Evolutionary conservation across 2,888 invertebrate species (phyloP), one percentile per base, ranked within the genome.

Genomic region (Anorthoa munda): DNA sequence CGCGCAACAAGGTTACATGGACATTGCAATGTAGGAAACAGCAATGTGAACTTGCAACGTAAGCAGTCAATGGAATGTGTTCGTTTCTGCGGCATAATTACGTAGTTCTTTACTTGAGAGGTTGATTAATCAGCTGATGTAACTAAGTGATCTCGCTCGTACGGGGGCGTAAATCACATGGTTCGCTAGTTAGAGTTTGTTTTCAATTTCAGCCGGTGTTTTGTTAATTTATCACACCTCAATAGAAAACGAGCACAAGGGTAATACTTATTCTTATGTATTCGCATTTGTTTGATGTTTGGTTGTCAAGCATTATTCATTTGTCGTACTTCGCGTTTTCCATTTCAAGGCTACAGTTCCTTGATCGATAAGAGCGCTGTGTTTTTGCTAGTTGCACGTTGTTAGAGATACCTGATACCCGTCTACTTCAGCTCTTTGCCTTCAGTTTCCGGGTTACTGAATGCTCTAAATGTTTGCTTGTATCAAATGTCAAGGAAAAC

Each of bases 1-100:
- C 72, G 59, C 58, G 55, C 74, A 59, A 46, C 82, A 86, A 86
- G 79, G 85, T 75, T 75, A 79, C 64, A 66, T 58, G 64, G 17
- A 73, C 67, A 83, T 74, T 51, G 69, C 68, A 63, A 74, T 72
- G 66, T 79, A 85, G 77, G 79, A 85, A 86, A 75, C 63, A 65
- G 51, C 58, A 71, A 72, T 69, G 63, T 76, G 66, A 84, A 77
- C 72, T 84, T 74, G 72, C 77, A 67, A 72, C 66, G 81, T 66
- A 72, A 68, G 72, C 66, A 60, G 53, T 65, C 72, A 81, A 67
- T 55, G 56, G 77, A 84, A 75, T 79, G 65, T 61, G 66, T 65
- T 72, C 48, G 53, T 60, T 72, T 75, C 59, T 75, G 59, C 46
- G 69, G 39, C 75, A 76, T 59, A 68, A 74, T 81, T 64, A 75